Evolutionary conservation across 2,113 vertebrate genomes (phyloP).

Genomic region (Elgaria multicarinata): DNA sequence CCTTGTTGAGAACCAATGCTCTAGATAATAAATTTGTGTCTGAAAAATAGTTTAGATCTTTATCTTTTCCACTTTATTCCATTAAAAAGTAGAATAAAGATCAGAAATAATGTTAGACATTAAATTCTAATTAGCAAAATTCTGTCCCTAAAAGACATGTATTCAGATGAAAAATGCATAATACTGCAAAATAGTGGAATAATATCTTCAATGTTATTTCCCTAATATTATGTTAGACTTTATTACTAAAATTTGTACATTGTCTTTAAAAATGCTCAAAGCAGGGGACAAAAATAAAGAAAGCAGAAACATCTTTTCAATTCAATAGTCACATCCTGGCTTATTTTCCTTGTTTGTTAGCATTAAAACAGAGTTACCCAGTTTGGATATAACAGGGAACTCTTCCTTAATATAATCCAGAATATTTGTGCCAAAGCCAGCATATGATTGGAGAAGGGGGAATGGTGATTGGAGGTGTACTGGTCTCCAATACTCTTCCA

Average conservation of each 20-base stretch:
- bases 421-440: neutral
- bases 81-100: neutral
- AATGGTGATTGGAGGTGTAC: neutral
- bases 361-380: neutral
- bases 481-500: neutral
- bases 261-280: neutral
- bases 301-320: neutral
- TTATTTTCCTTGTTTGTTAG: neutral
- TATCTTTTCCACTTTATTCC: conserved; percentile 1
- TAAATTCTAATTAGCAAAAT: neutral
- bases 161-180: neutral
- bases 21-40: neutral
- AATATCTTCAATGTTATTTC: neutral
- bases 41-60: neutral
- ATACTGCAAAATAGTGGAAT: neutral
- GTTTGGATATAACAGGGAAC: neutral
- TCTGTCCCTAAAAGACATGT: neutral
- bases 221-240: neutral
- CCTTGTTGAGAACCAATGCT: too few relatives aligned
- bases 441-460: neutral
- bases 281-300: neutral
- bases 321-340: neutral
- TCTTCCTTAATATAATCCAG: neutral
- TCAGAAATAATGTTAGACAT: neutral
- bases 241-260: neutral